These are phyloP conservation scores for Therioaphis trifolii DNA, from an alignment of 2,888 invertebrate genomes.

Conservation along the genomic window DNA sequence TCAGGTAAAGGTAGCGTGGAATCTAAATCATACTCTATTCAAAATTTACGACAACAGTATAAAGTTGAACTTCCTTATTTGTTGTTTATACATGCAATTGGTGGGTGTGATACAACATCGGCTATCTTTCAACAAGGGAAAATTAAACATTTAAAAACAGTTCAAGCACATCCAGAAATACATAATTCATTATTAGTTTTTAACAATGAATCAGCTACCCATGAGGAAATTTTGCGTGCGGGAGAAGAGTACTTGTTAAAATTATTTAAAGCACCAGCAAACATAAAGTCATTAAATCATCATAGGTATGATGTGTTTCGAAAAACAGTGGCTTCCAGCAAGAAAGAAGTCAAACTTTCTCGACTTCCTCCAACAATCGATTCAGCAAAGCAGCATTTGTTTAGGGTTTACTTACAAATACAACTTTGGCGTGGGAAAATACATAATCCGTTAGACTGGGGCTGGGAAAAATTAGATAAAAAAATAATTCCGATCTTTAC, in stretches of 20 bases:
- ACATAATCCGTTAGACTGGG: too few species aligned
- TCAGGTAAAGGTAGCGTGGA: background rate
- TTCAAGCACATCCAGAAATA: background rate
- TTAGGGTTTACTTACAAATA: too few species aligned
- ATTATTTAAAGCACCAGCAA: background rate
- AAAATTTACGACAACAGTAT: background rate
- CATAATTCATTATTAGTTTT: background rate
- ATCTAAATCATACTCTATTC: background rate
- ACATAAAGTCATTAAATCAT: background rate
- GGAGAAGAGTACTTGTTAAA: background rate
- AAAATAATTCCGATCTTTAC: too few species aligned
- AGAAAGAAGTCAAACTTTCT: background rate
- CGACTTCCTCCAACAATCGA: too few species aligned
- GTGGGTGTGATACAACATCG: background rate
- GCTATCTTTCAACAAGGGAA: background rate
- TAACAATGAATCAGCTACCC: too few species aligned
- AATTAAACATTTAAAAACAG: background rate
- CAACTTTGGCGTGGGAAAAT: too few species aligned
- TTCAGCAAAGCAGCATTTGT: too few species aligned
- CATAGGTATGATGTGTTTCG: background rate
- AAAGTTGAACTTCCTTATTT: background rate
- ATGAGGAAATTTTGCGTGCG: too few species aligned
- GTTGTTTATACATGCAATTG: slow-evolving; percentile 5
- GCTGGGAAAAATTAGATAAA: too few species aligned
- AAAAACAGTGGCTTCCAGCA: background rate